Base-by-base conservation (phyloP, 2,888 invertebrate species). In the Synanthedon myopaeformis region DNA sequence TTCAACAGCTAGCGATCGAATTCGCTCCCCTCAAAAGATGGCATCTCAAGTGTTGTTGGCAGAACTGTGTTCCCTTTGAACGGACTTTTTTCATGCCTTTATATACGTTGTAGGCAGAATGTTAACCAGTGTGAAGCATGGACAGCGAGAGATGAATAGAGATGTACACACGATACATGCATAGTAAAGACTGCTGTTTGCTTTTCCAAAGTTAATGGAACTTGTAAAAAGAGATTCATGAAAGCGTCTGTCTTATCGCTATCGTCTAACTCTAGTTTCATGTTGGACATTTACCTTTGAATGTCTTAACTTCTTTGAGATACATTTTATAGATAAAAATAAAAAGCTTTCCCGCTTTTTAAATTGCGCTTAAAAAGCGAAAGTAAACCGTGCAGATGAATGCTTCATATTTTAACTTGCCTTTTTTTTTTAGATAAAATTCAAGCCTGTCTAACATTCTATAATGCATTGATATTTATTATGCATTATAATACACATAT, bases 151-250 rank as follows among this genome's bases (percentile, higher is more conserved):
- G 68, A 60, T 82, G 81, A 81, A 83, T 77, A 68, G 83, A 84
- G 84, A 85, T 85, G 83, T 72, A 82, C 74, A 84, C 83, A 82
- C 62, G 83, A 85, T 83, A 84, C 74, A 66, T 78, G 79, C 80
- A 84, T 82, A 83, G 75, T 84, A 79, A 66, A 82, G 65, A 54
- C 62, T 61, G 57, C 63, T 71, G 66, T 77, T 77, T 79, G 82
- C 83, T 81, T 72, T 78, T 73, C 79, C 76, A 67, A 78, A 79
- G 82, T 81, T 85, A 85, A 85, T 84, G 83, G 80, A 72, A 76
- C 72, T 70, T 69, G 70, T 67, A 66, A 67, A 68, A 70, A 70
- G 45, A 45, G 14, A 13, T n/a, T n/a, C 14, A 45, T 45, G 45
- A 45, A 45, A 76, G 74, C 69, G 65, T 58, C 63, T 57, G 68